These are phyloP conservation scores for Bungarus multicinctus DNA, from an alignment of 2,113 vertebrate genomes.

Conservation along the genomic window DNA sequence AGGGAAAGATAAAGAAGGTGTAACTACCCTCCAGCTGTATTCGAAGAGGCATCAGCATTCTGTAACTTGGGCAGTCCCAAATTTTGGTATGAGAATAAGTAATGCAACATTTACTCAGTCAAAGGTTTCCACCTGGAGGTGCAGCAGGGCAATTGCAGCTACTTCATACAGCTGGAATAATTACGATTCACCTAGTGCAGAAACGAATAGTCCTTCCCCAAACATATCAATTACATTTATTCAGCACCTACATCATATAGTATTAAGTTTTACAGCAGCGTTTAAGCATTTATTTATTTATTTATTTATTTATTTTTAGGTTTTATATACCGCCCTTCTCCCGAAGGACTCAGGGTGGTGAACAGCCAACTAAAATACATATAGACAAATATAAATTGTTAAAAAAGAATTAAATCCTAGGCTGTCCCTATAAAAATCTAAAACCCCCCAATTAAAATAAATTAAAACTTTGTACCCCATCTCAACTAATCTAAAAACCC, in stretches of 20 bases:
- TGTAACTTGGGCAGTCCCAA: background rate
- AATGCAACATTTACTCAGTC: background rate
- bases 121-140: slow-evolving; percentile 11
- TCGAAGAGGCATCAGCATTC: background rate
- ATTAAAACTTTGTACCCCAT: too few relatives aligned
- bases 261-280: background rate
- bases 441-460: too few relatives aligned
- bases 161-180: background rate
- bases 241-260: background rate
- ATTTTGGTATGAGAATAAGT: background rate
- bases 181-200: background rate
- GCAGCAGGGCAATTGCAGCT: background rate
- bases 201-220: background rate
- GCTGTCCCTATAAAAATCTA: too few relatives aligned
- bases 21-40: background rate
- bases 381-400: too few relatives aligned
- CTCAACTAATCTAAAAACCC: too few relatives aligned
- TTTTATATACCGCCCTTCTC: too few relatives aligned
- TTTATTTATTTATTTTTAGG: too few relatives aligned
- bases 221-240: background rate
- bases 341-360: too few relatives aligned
- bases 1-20: background rate
- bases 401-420: too few relatives aligned
- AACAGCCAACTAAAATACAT: too few relatives aligned
- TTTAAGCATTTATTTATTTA: too few relatives aligned